Percentiles rank a stretch among this genome's conserved stretches.
These are phyloP conservation scores for Probosciger aterrimus DNA, from an alignment of 2,113 vertebrate genomes.

Conservation along the genomic window DNA sequence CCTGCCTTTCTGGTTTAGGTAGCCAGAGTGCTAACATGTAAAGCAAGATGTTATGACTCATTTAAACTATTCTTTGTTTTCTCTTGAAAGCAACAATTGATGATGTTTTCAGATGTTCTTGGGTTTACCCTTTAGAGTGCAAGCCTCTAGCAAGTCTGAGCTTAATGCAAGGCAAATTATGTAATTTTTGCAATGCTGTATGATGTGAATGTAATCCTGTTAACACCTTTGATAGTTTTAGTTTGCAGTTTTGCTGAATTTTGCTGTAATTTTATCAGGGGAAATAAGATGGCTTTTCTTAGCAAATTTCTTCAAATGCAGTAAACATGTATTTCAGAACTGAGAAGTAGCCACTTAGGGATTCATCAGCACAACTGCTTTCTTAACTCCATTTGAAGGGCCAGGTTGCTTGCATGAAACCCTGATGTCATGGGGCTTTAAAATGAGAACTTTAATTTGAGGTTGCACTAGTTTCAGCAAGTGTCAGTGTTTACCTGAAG, in stretches of 20 bases:
- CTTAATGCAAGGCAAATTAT: constrained; percentile 27
- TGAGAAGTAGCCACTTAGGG: background rate
- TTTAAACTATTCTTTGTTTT: constrained; percentile 72
- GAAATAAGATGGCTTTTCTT: background rate
- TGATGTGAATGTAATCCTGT: background rate
- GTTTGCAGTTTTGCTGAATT: background rate
- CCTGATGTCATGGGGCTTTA: background rate
- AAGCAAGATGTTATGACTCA: constrained; percentile 68
- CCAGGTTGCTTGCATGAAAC: background rate
- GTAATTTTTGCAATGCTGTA: background rate
- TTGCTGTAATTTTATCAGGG: background rate
- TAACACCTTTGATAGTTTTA: background rate
- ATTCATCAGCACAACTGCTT: background rate
- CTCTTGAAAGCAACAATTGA: constrained; percentile 48
- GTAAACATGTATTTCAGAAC: background rate
- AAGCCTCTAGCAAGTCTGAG: constrained; percentile 38
- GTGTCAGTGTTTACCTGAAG: background rate
- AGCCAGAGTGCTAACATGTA: constrained; percentile 41
- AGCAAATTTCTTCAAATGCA: background rate
- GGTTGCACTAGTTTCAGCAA: background rate
- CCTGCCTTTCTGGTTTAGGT: constrained; percentile 74
- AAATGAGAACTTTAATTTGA: background rate
- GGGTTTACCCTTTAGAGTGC: constrained; percentile 40
- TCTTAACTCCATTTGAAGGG: background rate
- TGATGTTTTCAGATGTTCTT: constrained; percentile 59